Evolutionary conservation across 1,140 invertebrate species (phyloP).

Genomic region (Platyscapa corneri): DNA sequence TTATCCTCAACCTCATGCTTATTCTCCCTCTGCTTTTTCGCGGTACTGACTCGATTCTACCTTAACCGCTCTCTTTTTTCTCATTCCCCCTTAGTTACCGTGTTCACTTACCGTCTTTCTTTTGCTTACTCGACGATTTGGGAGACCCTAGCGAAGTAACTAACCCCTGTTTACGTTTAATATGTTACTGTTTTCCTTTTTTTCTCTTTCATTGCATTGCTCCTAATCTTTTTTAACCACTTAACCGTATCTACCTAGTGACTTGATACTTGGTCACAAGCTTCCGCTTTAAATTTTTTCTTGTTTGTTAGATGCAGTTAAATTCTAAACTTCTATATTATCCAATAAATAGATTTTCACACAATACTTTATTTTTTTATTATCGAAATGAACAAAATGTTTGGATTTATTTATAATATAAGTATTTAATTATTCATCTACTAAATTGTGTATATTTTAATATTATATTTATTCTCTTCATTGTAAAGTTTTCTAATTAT

Average conservation of each 20-base stretch:
- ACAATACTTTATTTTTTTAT: constrained; percentile 1
- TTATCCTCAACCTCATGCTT: constrained; percentile 40
- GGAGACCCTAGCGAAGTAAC: constrained; percentile 67
- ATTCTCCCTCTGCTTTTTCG: constrained; percentile 52
- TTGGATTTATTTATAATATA: no score
- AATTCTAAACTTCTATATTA: background rate
- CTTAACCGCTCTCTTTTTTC: constrained; percentile 57
- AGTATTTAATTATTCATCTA: no score
- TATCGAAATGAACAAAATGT: constrained; percentile 47
- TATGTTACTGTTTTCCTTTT: constrained; percentile 64
- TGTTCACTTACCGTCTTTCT: background rate
- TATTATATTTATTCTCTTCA: constrained; percentile 58
- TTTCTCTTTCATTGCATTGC: constrained; percentile 49
- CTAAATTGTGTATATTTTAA: no score
- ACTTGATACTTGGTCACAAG: constrained; percentile 42
- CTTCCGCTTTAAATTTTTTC: background rate
- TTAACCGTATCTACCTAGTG: constrained; percentile 28
- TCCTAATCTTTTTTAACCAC: constrained; percentile 23
- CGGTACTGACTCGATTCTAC: constrained; percentile 54
- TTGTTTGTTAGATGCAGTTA: background rate
- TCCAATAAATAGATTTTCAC: background rate
- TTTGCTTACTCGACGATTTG: constrained; percentile 60
- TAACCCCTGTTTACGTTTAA: constrained; percentile 71
- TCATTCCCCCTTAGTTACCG: constrained; percentile 57
- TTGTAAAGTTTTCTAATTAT: constrained; percentile 57